Base-by-base conservation (phyloP, 2,888 invertebrate species). In the Hipparchia sbordonii region DNA sequence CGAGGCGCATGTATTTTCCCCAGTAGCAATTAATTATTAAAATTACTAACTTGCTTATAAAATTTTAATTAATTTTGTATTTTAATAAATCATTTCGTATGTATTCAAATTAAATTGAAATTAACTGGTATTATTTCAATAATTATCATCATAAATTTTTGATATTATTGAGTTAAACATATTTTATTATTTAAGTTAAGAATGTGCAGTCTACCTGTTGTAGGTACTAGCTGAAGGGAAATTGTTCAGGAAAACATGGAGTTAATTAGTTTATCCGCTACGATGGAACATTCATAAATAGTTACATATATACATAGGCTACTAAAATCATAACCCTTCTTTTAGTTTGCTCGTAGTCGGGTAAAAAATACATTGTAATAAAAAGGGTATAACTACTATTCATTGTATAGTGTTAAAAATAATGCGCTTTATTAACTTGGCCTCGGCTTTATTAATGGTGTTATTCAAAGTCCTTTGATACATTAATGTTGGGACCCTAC, bases 381-480 rank as follows among this genome's bases (percentile, higher is more conserved):
- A 39, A 39, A 39, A 39, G 39, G 39, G 0, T 39, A 39, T 33
- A 59, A 33, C 33, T 33, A 23, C 48, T 48, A 23, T 33, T 68
- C 3, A 39, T 39, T 67, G 57, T 60, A 46, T 62, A 48, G 46
- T 4, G 13, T 61, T 39, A 56, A 33, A 62, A 59, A 57, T 39
- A 39, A 60, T 57, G 48, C 45, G 51, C 3, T 48, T 59, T 12
- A 59, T 2, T 60, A 45, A 9, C n/a, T 51, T 61, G 23, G 52
- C 9, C 9, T 69, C 10, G 7, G 57, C 68, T 80, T 90, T 90
- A 91, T 91, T 91, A 88, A 92, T 92, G 88, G 84, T 85, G 82
- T 86, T 89, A 90, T 90, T 91, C 87, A 91, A 91, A 91, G 23
- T 88, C 89, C 83, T 89, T 90, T 91, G 91, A 91, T 91, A 89